Evolutionary conservation across 2,888 invertebrate genomes (phyloP).

Genomic region (Orchestes rusci): DNA sequence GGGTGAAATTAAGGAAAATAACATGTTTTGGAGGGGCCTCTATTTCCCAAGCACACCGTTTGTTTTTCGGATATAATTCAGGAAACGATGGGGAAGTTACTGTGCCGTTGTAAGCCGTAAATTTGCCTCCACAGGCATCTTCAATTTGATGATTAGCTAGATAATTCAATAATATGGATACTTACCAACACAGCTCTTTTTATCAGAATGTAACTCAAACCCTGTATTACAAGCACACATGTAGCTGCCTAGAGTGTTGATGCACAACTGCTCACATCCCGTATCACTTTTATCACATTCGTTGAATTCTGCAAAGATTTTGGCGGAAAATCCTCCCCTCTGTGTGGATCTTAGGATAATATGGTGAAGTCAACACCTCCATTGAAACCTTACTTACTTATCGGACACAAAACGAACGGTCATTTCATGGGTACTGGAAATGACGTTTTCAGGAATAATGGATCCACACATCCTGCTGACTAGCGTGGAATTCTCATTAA

Average conservation of each 20-base stretch:
- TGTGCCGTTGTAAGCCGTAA: slow-evolving; percentile 75
- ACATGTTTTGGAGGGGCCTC: slow-evolving; percentile 84
- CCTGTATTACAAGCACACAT: slow-evolving; percentile 92
- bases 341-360: slow-evolving; percentile 44
- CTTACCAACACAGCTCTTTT: slow-evolving; percentile 91
- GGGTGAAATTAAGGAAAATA: slow-evolving; percentile 93
- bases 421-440: slow-evolving; percentile 83
- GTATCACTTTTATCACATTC: slow-evolving; percentile 88
- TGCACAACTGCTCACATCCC: slow-evolving; percentile 92
- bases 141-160: slow-evolving; percentile 24
- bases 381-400: slow-evolving; percentile 41
- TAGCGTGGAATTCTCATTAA: slow-evolving; percentile 63
- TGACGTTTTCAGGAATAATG: slow-evolving; percentile 84
- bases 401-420: slow-evolving; percentile 93
- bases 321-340: slow-evolving; percentile 93
- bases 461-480: slow-evolving; percentile 52
- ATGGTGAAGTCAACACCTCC: not conserved
- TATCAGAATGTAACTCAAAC: slow-evolving; percentile 91
- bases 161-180: not conserved
- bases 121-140: slow-evolving; percentile 95
- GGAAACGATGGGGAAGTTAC: slow-evolving; percentile 95
- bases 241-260: slow-evolving; percentile 75
- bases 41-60: slow-evolving; percentile 96
- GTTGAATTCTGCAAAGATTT: slow-evolving; percentile 94
- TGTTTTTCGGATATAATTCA: slow-evolving; percentile 84